Conservation (phyloP, 2,888 invertebrate species). For the Xylota sylvarum region DNA sequence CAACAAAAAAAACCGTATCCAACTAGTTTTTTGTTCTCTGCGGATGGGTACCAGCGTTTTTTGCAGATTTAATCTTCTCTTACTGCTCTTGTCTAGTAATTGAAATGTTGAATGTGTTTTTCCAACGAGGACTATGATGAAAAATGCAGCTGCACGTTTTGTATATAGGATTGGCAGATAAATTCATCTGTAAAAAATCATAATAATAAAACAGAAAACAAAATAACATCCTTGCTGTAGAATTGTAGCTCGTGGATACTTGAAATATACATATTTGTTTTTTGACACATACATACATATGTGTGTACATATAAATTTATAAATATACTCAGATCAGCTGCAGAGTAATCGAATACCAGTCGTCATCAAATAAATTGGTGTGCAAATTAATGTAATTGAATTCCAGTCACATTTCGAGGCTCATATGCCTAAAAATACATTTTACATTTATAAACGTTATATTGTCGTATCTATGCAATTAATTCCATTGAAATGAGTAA, state of each 20-base stretch:
- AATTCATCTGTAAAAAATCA: conserved; percentile 10
- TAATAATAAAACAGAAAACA: not conserved
- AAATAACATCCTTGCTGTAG: not conserved
- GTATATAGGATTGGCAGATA: not conserved
- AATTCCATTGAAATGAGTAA: conserved; percentile 14
- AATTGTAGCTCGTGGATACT: too few species aligned
- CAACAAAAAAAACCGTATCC: conserved; percentile 6
- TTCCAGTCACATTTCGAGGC: conserved; percentile 8
- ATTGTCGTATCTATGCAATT: conserved; percentile 27
- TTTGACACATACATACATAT: not conserved
- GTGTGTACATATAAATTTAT: not conserved
- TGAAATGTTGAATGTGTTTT: conserved; percentile 51
- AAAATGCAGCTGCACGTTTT: conserved; percentile 25
- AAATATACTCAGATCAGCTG: conserved; percentile 1
- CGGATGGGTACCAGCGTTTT: not conserved
- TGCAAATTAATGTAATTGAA: conserved; percentile 13
- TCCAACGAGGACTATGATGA: not conserved
- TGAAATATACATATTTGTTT: not conserved
- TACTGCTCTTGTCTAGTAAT: conserved; percentile 41
- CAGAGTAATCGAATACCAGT: not conserved
- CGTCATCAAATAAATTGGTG: not conserved
- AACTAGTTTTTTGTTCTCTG: conserved; percentile 18
- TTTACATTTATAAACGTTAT: not conserved
- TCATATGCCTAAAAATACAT: conserved; percentile 1
- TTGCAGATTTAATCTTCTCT: conserved; percentile 31